Evolutionary conservation across 2,797 vertebrate species (phyloP).

Genomic region (Sebastes steindachneri): DNA sequence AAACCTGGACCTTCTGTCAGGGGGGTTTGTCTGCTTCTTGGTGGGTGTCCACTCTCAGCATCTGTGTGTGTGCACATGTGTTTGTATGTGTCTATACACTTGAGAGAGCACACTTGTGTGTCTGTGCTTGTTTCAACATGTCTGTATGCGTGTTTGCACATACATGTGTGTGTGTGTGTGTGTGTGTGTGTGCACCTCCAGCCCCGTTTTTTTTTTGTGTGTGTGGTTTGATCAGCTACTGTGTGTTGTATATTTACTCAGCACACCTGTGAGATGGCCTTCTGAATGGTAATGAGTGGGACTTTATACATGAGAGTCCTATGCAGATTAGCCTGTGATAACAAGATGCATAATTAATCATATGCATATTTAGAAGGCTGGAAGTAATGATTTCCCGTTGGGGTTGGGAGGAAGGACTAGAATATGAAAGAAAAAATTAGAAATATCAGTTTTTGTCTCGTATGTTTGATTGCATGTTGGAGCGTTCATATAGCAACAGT

Average conservation of each 20-base stretch:
- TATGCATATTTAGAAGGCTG: conserved; percentile 74
- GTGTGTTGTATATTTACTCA: conserved; percentile 64
- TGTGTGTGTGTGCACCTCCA: not conserved
- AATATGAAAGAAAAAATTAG: conserved; percentile 62
- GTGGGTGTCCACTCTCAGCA: conserved; percentile 40
- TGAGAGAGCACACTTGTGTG: conserved; percentile 29
- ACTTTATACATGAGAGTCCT: conserved; percentile 70
- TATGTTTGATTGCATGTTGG: not conserved
- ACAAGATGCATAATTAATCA: conserved; percentile 81
- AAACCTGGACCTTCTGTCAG: conserved; percentile 72
- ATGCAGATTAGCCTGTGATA: conserved; percentile 78
- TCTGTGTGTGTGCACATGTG: conserved; percentile 6
- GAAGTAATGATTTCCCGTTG: conserved; percentile 71
- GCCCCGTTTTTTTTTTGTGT: conserved; percentile 4
- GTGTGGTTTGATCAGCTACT: conserved; percentile 37
- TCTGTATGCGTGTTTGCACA: conserved; percentile 12
- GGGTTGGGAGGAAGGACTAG: conserved; percentile 51
- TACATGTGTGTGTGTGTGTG: not conserved
- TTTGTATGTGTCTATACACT: conserved; percentile 31
- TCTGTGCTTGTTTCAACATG: conserved; percentile 45
- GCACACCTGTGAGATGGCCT: conserved; percentile 68
- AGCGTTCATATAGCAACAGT: not conserved
- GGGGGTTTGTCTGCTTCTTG: conserved; percentile 41
- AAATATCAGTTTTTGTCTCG: not conserved
- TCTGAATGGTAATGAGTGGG: conserved; percentile 67